Percentiles rank a stretch among this genome's conserved stretches.
These are phyloP conservation scores for Polypterus bichir DNA, from an alignment of 2,113 vertebrate genomes.

Conservation along the genomic window DNA sequence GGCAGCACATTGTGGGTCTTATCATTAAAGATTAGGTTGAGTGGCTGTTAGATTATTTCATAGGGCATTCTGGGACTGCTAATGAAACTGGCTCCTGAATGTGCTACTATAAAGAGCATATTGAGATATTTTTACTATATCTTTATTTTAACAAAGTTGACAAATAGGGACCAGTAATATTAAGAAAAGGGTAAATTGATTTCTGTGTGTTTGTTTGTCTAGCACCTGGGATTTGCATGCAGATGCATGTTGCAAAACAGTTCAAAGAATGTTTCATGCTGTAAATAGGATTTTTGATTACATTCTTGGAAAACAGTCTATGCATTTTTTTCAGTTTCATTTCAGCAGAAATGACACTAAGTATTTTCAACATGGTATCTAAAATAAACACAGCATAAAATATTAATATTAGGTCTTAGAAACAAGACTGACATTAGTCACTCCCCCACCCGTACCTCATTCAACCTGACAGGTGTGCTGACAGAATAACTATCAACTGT, in stretches of 20 bases:
- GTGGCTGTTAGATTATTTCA: constrained; percentile 26
- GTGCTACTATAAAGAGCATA: background rate
- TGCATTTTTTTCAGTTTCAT: no score
- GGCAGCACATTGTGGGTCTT: constrained; percentile 46
- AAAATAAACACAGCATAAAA: no score
- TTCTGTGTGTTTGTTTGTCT: constrained; percentile 3
- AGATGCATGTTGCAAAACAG: constrained; percentile 5
- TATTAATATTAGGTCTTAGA: no score
- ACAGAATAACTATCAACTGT: no score
- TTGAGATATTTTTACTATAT: constrained; percentile 1
- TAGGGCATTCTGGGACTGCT: constrained; percentile 6
- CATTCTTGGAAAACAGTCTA: no score
- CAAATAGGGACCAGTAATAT: constrained; percentile 3
- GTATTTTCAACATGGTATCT: no score
- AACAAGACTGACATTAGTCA: no score
- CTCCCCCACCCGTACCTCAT: no score
- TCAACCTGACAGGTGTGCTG: no score
- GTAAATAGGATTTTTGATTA: no score
- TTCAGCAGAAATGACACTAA: no score
- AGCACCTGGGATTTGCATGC: background rate
- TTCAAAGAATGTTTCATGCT: background rate
- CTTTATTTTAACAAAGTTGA: constrained; percentile 9
- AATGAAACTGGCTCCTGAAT: constrained; percentile 5
- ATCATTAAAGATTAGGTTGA: constrained; percentile 45
- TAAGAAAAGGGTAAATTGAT: background rate